Conservation (phyloP, 2,888 invertebrate species). For the Cremastinae sp. region DNA sequence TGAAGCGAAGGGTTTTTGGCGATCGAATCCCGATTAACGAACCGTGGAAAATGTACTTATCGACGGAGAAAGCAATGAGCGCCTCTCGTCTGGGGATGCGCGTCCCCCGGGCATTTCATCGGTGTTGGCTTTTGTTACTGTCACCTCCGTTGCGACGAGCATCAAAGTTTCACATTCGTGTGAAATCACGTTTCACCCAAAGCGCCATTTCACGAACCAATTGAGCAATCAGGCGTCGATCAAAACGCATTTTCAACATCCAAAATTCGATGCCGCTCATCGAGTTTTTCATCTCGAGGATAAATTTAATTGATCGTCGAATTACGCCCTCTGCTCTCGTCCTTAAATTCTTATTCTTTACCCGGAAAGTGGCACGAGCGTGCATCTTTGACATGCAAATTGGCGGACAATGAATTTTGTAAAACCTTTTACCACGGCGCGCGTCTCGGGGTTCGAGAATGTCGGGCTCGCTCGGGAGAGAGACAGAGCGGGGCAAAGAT, state of each 20-base stretch:
- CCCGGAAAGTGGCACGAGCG: constrained; percentile 7
- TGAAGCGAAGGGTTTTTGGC: constrained; percentile 70
- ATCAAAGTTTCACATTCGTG: no score
- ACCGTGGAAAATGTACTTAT: constrained; percentile 73
- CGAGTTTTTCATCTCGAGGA: no score
- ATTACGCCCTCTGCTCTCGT: not conserved
- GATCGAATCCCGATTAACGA: constrained; percentile 74
- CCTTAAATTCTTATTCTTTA: constrained; percentile 1
- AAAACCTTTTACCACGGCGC: constrained; percentile 78
- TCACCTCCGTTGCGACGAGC: constrained; percentile 1
- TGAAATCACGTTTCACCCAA: no score
- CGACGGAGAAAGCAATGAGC: constrained; percentile 58
- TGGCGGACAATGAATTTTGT: constrained; percentile 79
- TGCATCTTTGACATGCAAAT: constrained; percentile 78
- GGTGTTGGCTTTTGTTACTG: constrained; percentile 42
- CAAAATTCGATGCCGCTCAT: no score
- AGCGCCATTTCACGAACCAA: not conserved
- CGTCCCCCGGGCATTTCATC: constrained; percentile 22
- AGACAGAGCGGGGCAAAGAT: constrained; percentile 50
- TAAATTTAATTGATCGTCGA: no score
- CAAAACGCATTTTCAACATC: no score
- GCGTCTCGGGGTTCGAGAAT: constrained; percentile 64
- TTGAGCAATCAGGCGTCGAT: not conserved
- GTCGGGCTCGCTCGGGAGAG: constrained; percentile 43
- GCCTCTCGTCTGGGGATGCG: not conserved